Conservation (phyloP, 2,888 invertebrate species). For the Dynastes grantii region DNA sequence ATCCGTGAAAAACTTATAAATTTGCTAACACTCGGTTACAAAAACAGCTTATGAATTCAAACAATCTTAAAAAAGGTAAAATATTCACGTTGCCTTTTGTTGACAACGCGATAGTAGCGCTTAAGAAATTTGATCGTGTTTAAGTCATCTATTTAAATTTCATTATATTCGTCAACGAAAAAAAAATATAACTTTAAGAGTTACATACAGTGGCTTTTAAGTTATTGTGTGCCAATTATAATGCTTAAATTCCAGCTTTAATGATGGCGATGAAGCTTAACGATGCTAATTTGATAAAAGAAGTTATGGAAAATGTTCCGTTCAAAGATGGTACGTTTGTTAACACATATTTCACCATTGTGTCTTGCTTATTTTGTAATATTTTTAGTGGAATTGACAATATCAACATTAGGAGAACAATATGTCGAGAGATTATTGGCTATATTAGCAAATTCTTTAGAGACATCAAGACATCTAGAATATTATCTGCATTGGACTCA, state of each 20-base stretch:
- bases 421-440: constrained; percentile 84
- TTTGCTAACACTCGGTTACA: too few relatives aligned
- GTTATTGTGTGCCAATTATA: too few relatives aligned
- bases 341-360: constrained; percentile 41
- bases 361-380: constrained; percentile 43
- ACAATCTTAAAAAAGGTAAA: too few relatives aligned
- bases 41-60: too few relatives aligned
- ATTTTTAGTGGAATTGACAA: constrained; percentile 84
- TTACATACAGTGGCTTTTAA: too few relatives aligned
- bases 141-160: too few relatives aligned
- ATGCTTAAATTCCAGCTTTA: constrained; percentile 75
- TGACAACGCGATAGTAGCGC: background rate
- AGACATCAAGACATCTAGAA: constrained; percentile 87
- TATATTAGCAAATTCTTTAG: constrained; percentile 82
- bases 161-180: too few relatives aligned
- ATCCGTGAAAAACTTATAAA: too few relatives aligned
- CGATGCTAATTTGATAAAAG: constrained; percentile 82
- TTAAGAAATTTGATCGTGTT: too few relatives aligned
- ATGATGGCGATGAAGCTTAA: constrained; percentile 90
- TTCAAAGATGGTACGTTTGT: constrained; percentile 79
- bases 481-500: constrained; percentile 90
- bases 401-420: constrained; percentile 79
- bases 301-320: constrained; percentile 89
- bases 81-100: background rate
- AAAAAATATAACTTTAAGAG: too few relatives aligned